Percentiles rank a stretch among this genome's conserved stretches.
Evolutionary conservation across 2,888 invertebrate species (phyloP).

Genomic region (Hypsopygia costalis): DNA sequence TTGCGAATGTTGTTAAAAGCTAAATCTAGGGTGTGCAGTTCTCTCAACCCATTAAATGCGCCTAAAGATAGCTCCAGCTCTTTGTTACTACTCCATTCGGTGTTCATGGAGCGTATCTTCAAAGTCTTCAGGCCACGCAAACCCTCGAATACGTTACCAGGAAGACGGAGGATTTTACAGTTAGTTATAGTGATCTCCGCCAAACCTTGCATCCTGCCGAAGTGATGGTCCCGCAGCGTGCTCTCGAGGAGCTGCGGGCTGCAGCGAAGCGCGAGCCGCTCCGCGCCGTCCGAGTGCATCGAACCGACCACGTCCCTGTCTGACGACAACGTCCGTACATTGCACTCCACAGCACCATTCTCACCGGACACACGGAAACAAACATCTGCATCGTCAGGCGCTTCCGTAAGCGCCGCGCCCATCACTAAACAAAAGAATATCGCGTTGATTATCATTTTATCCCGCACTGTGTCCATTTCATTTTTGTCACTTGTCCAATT

Average conservation of each 20-base stretch:
- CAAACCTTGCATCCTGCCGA: slow-evolving; percentile 87
- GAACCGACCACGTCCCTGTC: slow-evolving; percentile 83
- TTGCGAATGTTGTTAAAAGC: slow-evolving; percentile 90
- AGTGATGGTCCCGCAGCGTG: slow-evolving; percentile 85
- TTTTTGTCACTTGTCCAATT: slow-evolving; percentile 68
- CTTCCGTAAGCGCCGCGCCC: slow-evolving; percentile 76
- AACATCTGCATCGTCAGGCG: slow-evolving; percentile 67
- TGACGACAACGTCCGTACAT: slow-evolving; percentile 85
- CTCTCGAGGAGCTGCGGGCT: slow-evolving; percentile 83
- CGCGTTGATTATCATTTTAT: slow-evolving; percentile 76
- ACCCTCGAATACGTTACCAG: slow-evolving; percentile 89
- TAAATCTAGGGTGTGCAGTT: slow-evolving; percentile 88
- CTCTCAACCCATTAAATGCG: slow-evolving; percentile 88
- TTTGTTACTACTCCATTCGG: slow-evolving; percentile 86
- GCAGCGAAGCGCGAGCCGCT: slow-evolving; percentile 87
- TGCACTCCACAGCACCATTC: slow-evolving; percentile 78
- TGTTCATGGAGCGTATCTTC: slow-evolving; percentile 88
- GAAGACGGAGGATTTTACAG: slow-evolving; percentile 89
- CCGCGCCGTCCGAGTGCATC: slow-evolving; percentile 85
- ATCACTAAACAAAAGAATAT: slow-evolving; percentile 77
- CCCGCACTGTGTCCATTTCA: slow-evolving; percentile 74
- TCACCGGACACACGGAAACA: slow-evolving; percentile 67
- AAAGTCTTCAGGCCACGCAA: slow-evolving; percentile 89
- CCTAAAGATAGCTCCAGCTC: slow-evolving; percentile 86
- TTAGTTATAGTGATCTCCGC: slow-evolving; percentile 87